Conservation (phyloP, 1,140 invertebrate genomes). For the Bombus vancouverensis region DNA sequence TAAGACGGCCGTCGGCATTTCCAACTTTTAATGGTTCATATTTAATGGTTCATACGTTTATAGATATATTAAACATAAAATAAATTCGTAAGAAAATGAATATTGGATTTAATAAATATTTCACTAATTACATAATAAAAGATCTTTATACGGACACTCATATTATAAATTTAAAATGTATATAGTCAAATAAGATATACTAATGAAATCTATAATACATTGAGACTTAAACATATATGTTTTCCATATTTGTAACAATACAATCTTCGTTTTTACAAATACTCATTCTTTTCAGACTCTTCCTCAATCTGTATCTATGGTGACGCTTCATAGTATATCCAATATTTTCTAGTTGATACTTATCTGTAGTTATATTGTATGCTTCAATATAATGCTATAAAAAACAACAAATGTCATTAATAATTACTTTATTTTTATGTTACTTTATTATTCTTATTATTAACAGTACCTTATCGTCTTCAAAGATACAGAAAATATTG, state of each 20-base stretch:
- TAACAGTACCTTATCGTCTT: slow-evolving; percentile 86
- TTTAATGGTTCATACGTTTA: not conserved
- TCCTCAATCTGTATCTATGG: slow-evolving; percentile 79
- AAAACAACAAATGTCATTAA: slow-evolving; percentile 32
- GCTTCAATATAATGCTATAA: slow-evolving; percentile 87
- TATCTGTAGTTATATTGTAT: slow-evolving; percentile 87
- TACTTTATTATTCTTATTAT: not conserved
- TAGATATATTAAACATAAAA: not conserved
- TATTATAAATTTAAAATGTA: slow-evolving; percentile 4
- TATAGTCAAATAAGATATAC: not conserved
- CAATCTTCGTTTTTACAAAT: slow-evolving; percentile 72
- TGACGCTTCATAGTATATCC: slow-evolving; percentile 81
- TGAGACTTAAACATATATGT: not conserved
- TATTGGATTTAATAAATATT: not conserved
- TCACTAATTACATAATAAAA: not conserved
- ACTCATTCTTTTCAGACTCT: slow-evolving; percentile 78
- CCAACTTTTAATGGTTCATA: slow-evolving; percentile 49
- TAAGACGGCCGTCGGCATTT: slow-evolving; percentile 49
- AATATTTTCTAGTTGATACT: slow-evolving; percentile 88
- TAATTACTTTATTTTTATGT: too few species aligned
- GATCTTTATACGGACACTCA: not conserved
- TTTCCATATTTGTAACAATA: slow-evolving; percentile 33
- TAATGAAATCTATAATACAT: not conserved
- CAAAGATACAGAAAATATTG: slow-evolving; percentile 90
- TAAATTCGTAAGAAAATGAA: slow-evolving; percentile 14